A percentile compares a stretch with the other conserved stretches of the same genome.
These are phyloP conservation scores for Corythaeola cristata DNA, from an alignment of 2,113 vertebrate species.

Conservation along the genomic window DNA sequence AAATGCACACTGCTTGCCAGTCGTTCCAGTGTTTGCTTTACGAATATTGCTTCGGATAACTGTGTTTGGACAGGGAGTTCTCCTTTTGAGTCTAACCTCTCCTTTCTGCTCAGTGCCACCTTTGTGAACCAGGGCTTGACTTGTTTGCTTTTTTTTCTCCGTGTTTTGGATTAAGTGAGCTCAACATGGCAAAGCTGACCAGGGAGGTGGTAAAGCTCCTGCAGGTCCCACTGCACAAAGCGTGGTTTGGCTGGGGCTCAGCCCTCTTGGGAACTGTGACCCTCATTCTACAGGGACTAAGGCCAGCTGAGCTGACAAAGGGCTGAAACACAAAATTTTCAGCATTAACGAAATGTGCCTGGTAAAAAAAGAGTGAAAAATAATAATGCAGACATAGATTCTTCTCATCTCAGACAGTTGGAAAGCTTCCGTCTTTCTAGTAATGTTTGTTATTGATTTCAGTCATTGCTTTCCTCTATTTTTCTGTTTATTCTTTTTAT, in stretches of 20 bases:
- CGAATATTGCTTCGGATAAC: neutral
- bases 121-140: neutral
- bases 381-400: neutral
- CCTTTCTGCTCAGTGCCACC: neutral
- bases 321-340: neutral
- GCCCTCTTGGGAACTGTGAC: neutral
- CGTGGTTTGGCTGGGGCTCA: neutral
- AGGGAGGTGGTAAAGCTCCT: neutral
- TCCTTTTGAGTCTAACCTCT: neutral
- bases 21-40: neutral
- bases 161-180: neutral
- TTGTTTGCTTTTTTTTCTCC: neutral
- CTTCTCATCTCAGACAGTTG: neutral
- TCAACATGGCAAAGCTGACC: neutral
- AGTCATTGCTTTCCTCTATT: neutral
- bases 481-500: conserved; percentile 21
- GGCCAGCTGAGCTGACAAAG: neutral
- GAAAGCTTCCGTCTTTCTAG: neutral
- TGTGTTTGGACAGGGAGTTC: neutral
- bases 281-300: neutral
- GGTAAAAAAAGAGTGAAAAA: neutral
- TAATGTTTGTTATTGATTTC: neutral
- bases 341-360: neutral
- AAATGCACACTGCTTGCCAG: neutral
- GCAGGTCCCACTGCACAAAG: neutral